These are phyloP conservation scores for Drosophila bocqueti DNA, from an alignment of 1,140 invertebrate genomes.

Conservation along the genomic window DNA sequence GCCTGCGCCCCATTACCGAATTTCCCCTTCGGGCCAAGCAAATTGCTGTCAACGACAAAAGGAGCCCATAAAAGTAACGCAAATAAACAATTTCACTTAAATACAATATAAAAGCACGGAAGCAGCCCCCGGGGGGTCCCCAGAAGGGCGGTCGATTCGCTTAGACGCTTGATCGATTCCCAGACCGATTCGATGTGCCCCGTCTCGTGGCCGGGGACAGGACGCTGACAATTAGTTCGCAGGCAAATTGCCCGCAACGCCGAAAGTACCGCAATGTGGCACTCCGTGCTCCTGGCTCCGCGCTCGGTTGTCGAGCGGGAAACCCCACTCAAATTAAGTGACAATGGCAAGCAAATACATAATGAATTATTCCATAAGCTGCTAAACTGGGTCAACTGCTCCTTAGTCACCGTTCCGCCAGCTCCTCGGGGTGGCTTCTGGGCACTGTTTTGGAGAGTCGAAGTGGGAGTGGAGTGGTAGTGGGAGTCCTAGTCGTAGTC, in stretches of 20 bases:
- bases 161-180: conserved; percentile 70
- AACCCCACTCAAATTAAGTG: conserved; percentile 75
- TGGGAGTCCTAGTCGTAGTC: not conserved
- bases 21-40: conserved; percentile 43
- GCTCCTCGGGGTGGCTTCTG: conserved; percentile 40
- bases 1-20: conserved; percentile 24
- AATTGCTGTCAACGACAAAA: conserved; percentile 72
- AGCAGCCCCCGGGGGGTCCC: conserved; percentile 1
- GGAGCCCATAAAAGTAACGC: conserved; percentile 70
- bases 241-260: conserved; percentile 70
- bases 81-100: conserved; percentile 78
- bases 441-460: not conserved
- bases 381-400: conserved; percentile 73
- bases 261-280: conserved; percentile 34
- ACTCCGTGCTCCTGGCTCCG: not conserved
- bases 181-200: conserved; percentile 12
- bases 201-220: not conserved
- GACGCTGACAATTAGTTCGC: conserved; percentile 65
- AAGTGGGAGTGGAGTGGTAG: not conserved
- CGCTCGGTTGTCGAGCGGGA: not conserved
- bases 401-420: conserved; percentile 47
- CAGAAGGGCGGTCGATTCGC: conserved; percentile 16
- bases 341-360: conserved; percentile 73
- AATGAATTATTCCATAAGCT: conserved; percentile 81
- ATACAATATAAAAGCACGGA: conserved; percentile 66